A percentile compares a stretch with the other conserved stretches of the same genome.
These are phyloP conservation scores for Cygnus buccinator DNA, from an alignment of 2,113 vertebrate species.

Conservation along the genomic window DNA sequence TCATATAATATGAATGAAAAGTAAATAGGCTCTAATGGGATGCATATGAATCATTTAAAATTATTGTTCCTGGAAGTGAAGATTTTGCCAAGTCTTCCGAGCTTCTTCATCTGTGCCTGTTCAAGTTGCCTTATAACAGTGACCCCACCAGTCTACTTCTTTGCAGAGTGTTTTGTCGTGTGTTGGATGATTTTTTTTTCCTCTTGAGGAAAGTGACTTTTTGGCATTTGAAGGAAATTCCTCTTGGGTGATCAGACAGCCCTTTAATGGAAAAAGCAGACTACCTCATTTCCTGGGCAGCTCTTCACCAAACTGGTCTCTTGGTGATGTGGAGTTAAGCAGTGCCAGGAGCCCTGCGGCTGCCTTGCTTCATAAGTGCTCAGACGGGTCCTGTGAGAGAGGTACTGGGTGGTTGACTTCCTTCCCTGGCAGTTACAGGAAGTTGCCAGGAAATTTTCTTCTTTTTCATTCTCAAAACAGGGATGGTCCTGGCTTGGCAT, in stretches of 20 bases:
- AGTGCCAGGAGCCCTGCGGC: not conserved
- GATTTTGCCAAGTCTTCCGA: not conserved
- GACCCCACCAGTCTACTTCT: not conserved
- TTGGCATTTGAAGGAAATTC: not conserved
- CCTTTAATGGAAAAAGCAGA: not conserved
- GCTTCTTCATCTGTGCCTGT: not conserved
- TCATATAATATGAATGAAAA: not conserved
- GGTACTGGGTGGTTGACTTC: not conserved
- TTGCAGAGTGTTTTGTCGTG: not conserved
- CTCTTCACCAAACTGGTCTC: not conserved
- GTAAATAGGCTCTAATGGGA: not conserved
- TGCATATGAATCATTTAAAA: not conserved
- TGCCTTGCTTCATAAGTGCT: not conserved
- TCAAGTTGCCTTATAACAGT: not conserved
- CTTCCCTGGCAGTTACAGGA: not conserved
- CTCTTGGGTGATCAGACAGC: not conserved
- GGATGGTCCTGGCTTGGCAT: not conserved
- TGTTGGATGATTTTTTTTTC: not conserved
- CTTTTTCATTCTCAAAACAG: not conserved
- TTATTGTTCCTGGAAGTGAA: not conserved
- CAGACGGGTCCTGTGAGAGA: not conserved
- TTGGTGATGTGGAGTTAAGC: not conserved
- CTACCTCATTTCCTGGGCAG: not conserved
- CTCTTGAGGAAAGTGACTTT: not conserved
- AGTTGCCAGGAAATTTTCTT: not conserved